phyloP scores from a whole-genome alignment of 1,140 invertebrate genomes.

The Gryon sp. region DNA sequence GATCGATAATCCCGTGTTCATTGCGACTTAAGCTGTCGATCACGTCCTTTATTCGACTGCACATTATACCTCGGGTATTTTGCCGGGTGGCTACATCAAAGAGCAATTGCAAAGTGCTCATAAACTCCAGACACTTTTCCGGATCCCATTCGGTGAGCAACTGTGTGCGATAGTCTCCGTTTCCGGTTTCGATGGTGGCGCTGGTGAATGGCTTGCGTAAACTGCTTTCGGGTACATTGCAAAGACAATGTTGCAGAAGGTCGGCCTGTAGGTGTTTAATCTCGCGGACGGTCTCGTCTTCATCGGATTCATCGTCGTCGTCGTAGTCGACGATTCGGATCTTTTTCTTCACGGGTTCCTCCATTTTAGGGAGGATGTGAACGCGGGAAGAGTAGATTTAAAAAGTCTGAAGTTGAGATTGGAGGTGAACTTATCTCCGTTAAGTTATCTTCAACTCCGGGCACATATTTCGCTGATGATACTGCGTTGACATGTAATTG shows the following conservation, averaged over 20 bases:
- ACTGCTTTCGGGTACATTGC: conserved; percentile 85
- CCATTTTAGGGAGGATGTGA: conserved; percentile 69
- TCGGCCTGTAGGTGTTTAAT: conserved; percentile 82
- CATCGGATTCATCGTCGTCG: conserved; percentile 77
- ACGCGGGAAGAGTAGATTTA: too few species aligned
- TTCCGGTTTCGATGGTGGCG: conserved; percentile 79
- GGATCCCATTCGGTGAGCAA: conserved; percentile 85
- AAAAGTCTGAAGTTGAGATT: too few species aligned
- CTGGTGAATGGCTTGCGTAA: conserved; percentile 85
- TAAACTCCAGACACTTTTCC: conserved; percentile 86
- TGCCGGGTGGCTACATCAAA: conserved; percentile 92
- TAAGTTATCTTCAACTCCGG: conserved; percentile 31
- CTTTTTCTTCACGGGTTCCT: conserved; percentile 88
- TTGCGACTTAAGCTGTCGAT: conserved; percentile 89
- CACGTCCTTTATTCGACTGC: conserved; percentile 87
- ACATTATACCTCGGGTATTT: conserved; percentile 88
- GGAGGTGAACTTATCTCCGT: neutral
- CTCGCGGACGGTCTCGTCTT: conserved; percentile 79
- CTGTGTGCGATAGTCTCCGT: conserved; percentile 79
- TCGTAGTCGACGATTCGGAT: conserved; percentile 82
- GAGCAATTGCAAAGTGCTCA: conserved; percentile 89
- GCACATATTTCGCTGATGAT: conserved; percentile 30
- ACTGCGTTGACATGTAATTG: conserved; percentile 7
- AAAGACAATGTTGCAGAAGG: conserved; percentile 87
- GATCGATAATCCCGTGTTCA: conserved; percentile 89